phyloP scores from a whole-genome alignment of 1,140 invertebrate species.

The Drosophila kanapiae region DNA sequence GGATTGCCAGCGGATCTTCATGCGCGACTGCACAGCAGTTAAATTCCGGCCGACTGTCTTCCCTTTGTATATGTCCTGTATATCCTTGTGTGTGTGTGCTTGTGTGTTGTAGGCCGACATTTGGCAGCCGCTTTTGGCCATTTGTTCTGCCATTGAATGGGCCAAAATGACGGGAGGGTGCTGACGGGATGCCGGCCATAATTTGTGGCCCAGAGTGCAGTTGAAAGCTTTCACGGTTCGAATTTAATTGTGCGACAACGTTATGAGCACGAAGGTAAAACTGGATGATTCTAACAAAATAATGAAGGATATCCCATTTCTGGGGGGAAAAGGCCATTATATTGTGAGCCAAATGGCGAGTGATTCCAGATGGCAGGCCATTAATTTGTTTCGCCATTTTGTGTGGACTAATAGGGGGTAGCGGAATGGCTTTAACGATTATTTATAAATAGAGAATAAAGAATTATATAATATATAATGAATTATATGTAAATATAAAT shows the following conservation, averaged over 20 bases:
- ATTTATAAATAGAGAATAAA: neutral
- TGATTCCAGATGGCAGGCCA: conserved; percentile 33
- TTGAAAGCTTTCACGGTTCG: conserved; percentile 39
- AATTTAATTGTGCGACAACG: conserved; percentile 76
- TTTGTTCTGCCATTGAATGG: conserved; percentile 52
- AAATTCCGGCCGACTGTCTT: conserved; percentile 60
- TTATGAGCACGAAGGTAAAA: conserved; percentile 67
- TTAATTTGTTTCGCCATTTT: conserved; percentile 35
- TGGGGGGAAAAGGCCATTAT: conserved; percentile 9
- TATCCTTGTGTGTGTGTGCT: conserved; percentile 20
- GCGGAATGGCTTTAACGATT: neutral
- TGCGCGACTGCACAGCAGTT: conserved; percentile 80
- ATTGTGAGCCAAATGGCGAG: conserved; percentile 15
- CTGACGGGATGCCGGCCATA: conserved; percentile 30
- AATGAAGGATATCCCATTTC: conserved; percentile 34
- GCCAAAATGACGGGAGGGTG: conserved; percentile 20
- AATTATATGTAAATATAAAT: neutral
- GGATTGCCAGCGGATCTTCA: conserved; percentile 46
- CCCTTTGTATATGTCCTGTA: conserved; percentile 41
- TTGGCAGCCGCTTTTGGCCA: conserved; percentile 58
- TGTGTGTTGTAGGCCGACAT: conserved; percentile 55
- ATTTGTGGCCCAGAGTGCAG: conserved; percentile 61
- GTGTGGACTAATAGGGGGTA: neutral
- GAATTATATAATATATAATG: neutral
- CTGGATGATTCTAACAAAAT: conserved; percentile 31